Evolutionary conservation across 2,888 invertebrate genomes (phyloP), one percentile per base, ranked within the genome.

Genomic region (Melipona beecheii): DNA sequence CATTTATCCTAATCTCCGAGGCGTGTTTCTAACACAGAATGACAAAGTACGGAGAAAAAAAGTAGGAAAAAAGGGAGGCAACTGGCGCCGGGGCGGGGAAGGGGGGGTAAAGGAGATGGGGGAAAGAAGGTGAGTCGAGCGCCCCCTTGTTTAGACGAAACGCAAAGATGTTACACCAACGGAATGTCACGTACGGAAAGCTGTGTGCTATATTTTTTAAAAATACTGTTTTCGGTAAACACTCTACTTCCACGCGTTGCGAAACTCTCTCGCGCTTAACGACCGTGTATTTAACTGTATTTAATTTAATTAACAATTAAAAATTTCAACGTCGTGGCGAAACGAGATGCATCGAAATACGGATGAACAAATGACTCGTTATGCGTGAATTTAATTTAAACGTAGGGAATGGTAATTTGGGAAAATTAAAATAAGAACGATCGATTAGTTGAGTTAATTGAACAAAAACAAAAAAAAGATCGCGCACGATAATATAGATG

Each of bases 1-100:
- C 89, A 89, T 91, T 91, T 90, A 91, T 91, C 88, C 91, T 90
- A 91, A 91, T 91, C 89, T 87, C 64, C 75, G 60, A 85, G 85
- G 78, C 90, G 87, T 89, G 85, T 90, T 86, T 85, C 85, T 71
- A 78, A 66, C 85, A 50, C 70, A 54, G 54, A 79, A 43, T 19
- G 54, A 80, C 82, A 84, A 79, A 82, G 81, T 68, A 62, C 43
- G 71, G 50, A 58, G 83, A 71, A 58, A 68, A 27, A 62, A 52
- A 43, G 52, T 31, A 9, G 36, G 4, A 21, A n/a, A 36, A 31
- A 64, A 24, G 50, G 21, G 31, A 21, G 19, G 31, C 21, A 31
- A 58, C 21, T 21, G 19, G 52, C 52, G 4, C 5, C 24, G 17
- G 3, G 17, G 9, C 4, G 17, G 27, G 36, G 17, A 69, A 24